phyloP scores from a whole-genome alignment of 2,797 vertebrate genomes.

The Cynodonichthys magdalenae region DNA sequence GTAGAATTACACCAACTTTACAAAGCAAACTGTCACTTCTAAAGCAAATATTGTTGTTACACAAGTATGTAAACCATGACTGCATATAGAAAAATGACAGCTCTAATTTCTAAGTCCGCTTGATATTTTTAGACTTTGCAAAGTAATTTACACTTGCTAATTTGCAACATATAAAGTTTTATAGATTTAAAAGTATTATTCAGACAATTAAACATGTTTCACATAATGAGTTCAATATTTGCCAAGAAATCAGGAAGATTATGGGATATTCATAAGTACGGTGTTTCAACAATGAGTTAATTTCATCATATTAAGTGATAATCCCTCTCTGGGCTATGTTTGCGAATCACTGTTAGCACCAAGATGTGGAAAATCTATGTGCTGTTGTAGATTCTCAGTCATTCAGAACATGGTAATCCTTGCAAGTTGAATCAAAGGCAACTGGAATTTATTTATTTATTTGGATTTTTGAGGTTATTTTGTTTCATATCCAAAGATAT shows the following conservation, averaged over 20 bases:
- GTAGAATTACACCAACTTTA: conserved; percentile 14
- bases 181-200: conserved; percentile 61
- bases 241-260: conserved; percentile 53
- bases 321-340: conserved; percentile 45
- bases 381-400: too few species aligned
- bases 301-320: conserved; percentile 60
- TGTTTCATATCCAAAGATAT: too few species aligned
- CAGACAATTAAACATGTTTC: conserved; percentile 65
- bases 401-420: too few species aligned
- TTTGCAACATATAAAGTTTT: conserved; percentile 62
- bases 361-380: conserved; percentile 18
- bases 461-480: too few species aligned
- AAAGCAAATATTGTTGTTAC: conserved; percentile 28
- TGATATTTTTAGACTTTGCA: conserved; percentile 56
- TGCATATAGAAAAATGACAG: conserved; percentile 18
- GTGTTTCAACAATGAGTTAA: conserved; percentile 67
- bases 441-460: too few species aligned
- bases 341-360: conserved; percentile 47
- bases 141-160: conserved; percentile 64
- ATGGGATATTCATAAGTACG: conserved; percentile 52
- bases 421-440: too few species aligned
- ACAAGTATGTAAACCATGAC: conserved; percentile 17
- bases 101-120: conserved; percentile 39
- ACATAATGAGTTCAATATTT: conserved; percentile 70
- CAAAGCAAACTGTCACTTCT: conserved; percentile 26